phyloP scores from a whole-genome alignment of 1,140 invertebrate genomes.

The Conus ventricosus region DNA sequence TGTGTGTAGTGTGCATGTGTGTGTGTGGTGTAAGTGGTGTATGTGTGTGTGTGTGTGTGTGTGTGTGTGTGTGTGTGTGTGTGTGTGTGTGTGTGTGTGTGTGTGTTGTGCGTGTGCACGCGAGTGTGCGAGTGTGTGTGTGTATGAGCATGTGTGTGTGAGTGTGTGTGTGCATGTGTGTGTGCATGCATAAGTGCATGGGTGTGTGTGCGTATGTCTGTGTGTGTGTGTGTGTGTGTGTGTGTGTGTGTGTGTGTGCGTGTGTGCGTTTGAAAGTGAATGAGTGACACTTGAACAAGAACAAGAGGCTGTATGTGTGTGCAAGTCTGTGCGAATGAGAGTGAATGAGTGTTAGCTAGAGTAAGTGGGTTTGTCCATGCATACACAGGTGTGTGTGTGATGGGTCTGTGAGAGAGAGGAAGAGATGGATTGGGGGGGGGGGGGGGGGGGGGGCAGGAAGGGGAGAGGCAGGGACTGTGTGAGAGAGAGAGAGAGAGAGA shows the following conservation, averaged over 20 bases:
- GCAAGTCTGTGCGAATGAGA: neutral
- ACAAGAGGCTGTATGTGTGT: conserved; percentile 27
- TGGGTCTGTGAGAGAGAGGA: neutral
- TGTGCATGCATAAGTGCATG: neutral
- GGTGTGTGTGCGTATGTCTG: neutral
- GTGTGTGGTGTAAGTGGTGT: no score
- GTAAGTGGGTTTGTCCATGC: neutral
- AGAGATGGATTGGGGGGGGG: neutral
- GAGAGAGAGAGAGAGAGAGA: neutral
- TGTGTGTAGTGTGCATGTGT: neutral
- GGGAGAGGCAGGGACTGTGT: neutral
- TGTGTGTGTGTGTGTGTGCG: neutral
- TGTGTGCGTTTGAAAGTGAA: neutral
- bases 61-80: neutral
- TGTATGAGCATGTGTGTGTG: neutral
- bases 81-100: neutral
- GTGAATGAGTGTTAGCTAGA: neutral
- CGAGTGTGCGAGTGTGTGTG: no score
- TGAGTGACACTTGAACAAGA: no score
- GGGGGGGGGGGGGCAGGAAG: neutral
- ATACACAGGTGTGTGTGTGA: neutral
- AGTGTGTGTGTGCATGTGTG: neutral
- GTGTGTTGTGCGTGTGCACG: neutral
- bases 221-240: neutral
- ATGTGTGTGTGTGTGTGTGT: neutral